Base-by-base conservation (phyloP, 2,113 vertebrate genomes). In the Sylvilagus bachmani region DNA sequence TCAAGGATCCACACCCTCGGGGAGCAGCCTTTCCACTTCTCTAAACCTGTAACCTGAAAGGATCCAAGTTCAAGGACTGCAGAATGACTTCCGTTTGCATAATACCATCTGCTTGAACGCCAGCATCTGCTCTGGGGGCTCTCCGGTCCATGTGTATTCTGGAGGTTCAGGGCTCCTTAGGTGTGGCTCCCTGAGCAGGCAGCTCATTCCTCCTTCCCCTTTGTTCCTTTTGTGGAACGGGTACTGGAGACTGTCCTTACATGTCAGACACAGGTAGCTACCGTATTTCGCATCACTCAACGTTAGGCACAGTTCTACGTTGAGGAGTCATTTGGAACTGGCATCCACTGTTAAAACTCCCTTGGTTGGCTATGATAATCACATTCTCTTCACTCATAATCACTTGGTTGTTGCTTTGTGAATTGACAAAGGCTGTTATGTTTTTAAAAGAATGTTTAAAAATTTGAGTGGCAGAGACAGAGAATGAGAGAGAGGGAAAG, bases 361-460 rank as follows among this genome's bases (percentile, higher is more conserved):
- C 91, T 96, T 84, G 67, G 33, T 69, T 87, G 93, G 58, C 74
- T 70, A 5, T 58, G 38, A 44, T 44, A 44, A 64, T 66, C 51
- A 88, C 17, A 64, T 94, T 90, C 62, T 96, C 51, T 77, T 88
- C 55, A 66, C 44, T 95, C 29, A 86, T 51, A 49, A 83, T 95
- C 61, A 38, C 87, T 87, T 93, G 61, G 69, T 31, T 91, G 87
- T 74, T 87, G 58, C 86, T 93, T 55, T 61, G 11, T 93, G 61
- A 89, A 81, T 71, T 94, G 90, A 81, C 90, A 94, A 96, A 95
- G 69, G 38, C 58, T 95, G 90, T 44, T 44, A 81, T 84, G 94
- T 92, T 96, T 97, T 96, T 85, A 53, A 44, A 44, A 44, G 38
- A 44, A 44, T 44, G 38, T 44, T 44, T 44, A 44, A 44, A 44